Evolutionary conservation across 2,797 vertebrate genomes (phyloP), one percentile per base, ranked within the genome.

Genomic region (Microctenopoma lineatum): DNA sequence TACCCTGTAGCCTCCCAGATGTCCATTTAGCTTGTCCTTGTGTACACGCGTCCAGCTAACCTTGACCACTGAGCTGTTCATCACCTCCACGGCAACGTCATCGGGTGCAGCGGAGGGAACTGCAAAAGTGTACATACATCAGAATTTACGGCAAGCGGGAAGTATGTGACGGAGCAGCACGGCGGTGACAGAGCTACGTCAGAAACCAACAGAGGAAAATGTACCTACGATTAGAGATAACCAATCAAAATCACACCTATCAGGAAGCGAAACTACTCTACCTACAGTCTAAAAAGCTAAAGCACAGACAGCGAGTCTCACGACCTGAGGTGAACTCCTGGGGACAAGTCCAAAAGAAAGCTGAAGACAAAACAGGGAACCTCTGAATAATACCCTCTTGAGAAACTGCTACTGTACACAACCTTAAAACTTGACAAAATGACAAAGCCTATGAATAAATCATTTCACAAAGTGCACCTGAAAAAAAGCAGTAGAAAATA

Each of bases 1-100:
- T 93, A 90, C 98, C 97, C 96, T 96, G 91, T 99, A 98, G 89
- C 98, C 98, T 91, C 91, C 95, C 78, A 99, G 95, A 89, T 95
- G 96, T 75, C 98, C 98, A 26, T 95, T 95, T 56, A 99, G 91
- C 92, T 95, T 95, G 92, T 99, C 97, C 91, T 96, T 96, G 66
- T 95, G 95, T 73, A 99, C 92, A 46, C 90, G 90, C 3, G 85
- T 91, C 98, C 98, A 99, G 88, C 84, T 95, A 84, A 97, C 97
- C 89, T 94, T 94, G 71, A 94, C 93, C 81, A 96, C 70, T 0
- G 96, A 96, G 90, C 94, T 95, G 93, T 99, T 98, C 84, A 97
- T 69, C 73, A 96, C 79, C 32, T 95, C 92, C 85, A 98, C 96
- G 0, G 85, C 84, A 6, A 97, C 94, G 4, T 96, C 78, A 0